These are phyloP conservation scores for Nomada hirtipes DNA, from an alignment of 2,888 invertebrate genomes.

Conservation along the genomic window DNA sequence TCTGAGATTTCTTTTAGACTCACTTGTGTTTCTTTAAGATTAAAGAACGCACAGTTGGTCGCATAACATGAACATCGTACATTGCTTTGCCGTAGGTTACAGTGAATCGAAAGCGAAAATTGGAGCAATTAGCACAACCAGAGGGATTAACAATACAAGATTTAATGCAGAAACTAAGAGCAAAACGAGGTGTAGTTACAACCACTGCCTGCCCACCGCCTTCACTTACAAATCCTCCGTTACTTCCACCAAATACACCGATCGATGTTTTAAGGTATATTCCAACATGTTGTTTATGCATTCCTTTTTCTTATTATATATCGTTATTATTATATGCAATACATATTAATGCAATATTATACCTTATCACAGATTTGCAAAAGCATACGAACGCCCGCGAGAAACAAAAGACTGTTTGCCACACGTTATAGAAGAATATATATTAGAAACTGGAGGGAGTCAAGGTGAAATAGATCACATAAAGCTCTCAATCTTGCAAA, in stretches of 20 bases:
- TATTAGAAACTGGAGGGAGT: conserved; percentile 93
- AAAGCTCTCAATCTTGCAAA: conserved; percentile 93
- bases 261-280: conserved; percentile 81
- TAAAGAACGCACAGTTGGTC: background rate
- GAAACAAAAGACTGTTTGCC: conserved; percentile 90
- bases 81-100: conserved; percentile 86
- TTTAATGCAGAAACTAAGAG: conserved; percentile 84
- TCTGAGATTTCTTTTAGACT: background rate
- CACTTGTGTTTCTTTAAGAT: background rate
- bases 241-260: conserved; percentile 81
- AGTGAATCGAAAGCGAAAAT: conserved; percentile 94
- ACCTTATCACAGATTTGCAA: conserved; percentile 84
- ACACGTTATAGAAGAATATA: conserved; percentile 94
- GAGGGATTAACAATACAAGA: conserved; percentile 92
- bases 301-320: background rate
- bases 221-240: conserved; percentile 79
- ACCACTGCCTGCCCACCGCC: conserved; percentile 82
- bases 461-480: conserved; percentile 91
- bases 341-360: conserved; percentile 7
- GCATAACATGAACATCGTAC: background rate
- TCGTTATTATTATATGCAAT: background rate
- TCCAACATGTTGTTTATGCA: background rate
- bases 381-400: conserved; percentile 87
- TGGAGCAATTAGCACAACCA: conserved; percentile 93
- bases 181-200: conserved; percentile 79